Conservation (phyloP, 2,113 vertebrate genomes). For the Serinus canaria region DNA sequence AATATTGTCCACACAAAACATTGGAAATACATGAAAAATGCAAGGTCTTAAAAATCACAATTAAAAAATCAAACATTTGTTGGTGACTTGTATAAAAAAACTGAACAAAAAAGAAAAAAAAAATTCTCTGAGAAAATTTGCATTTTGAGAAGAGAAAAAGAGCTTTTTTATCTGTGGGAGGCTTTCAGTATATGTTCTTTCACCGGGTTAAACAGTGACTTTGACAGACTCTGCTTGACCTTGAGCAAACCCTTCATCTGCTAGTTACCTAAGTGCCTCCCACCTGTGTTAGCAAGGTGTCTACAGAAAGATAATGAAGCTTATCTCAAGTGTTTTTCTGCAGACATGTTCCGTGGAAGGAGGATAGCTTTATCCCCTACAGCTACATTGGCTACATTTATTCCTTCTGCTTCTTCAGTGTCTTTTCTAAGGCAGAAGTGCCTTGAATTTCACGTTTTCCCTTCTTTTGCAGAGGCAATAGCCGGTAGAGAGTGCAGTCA, state of each 20-base stretch:
- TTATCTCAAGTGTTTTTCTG: constrained; percentile 23
- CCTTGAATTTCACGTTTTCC: background rate
- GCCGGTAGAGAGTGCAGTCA: accelerated
- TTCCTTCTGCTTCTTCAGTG: background rate
- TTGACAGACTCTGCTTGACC: constrained; percentile 3
- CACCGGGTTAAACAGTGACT: background rate
- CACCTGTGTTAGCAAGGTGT: constrained; percentile 11
- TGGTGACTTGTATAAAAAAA: background rate
- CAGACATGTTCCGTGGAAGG: background rate
- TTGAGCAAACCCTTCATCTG: constrained; percentile 23
- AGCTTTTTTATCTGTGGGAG: background rate
- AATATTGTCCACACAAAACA: background rate
- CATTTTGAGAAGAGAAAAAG: background rate
- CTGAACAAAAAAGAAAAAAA: background rate
- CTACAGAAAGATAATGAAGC: constrained; percentile 11
- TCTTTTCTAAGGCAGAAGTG: background rate
- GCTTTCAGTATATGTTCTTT: background rate
- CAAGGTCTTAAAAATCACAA: background rate
- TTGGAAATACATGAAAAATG: constrained; percentile 33
- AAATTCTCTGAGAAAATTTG: background rate
- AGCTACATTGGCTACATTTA: background rate
- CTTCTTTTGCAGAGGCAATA: background rate
- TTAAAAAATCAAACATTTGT: background rate
- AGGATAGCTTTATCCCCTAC: background rate
- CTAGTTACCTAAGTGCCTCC: constrained; percentile 6